phyloP scores from a whole-genome alignment of 1,140 invertebrate species.

The Ptiloglossa arizonensis region DNA sequence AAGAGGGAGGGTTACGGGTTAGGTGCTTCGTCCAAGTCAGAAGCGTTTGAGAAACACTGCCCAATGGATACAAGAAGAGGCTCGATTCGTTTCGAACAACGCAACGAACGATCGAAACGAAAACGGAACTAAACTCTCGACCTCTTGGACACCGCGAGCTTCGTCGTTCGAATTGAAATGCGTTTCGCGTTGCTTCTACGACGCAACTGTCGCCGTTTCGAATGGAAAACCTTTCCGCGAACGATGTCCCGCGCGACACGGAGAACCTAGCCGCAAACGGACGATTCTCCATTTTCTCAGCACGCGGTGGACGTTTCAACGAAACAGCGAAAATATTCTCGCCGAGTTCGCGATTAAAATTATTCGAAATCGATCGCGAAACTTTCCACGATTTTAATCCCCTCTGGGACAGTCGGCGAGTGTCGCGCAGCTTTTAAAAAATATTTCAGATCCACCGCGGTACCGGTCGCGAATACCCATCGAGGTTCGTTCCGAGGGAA shows the following conservation, averaged over 20 bases:
- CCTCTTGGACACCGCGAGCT: background rate
- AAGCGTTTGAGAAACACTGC: too few relatives aligned
- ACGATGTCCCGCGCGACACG: background rate
- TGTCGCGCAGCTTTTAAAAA: background rate
- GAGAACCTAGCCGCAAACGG: too few relatives aligned
- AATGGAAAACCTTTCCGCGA: background rate
- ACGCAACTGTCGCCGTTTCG: conserved; percentile 11
- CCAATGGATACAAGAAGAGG: too few relatives aligned
- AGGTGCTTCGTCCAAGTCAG: too few relatives aligned
- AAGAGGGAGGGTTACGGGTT: too few relatives aligned
- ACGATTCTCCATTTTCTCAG: conserved; percentile 10
- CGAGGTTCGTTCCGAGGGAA: conserved; percentile 31
- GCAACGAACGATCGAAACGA: too few relatives aligned
- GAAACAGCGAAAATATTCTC: background rate
- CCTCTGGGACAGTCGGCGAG: conserved; percentile 15
- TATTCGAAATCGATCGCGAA: background rate
- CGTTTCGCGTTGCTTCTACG: too few relatives aligned
- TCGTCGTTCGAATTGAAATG: conserved; percentile 1
- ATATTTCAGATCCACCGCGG: too few relatives aligned
- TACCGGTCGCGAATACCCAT: too few relatives aligned
- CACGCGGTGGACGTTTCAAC: too few relatives aligned
- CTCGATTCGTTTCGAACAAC: too few relatives aligned
- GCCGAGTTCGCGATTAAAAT: too few relatives aligned
- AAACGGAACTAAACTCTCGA: background rate
- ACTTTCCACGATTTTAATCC: conserved; percentile 1